These are phyloP conservation scores for Frieseomelitta varia DNA, from an alignment of 1,140 invertebrate genomes.

Conservation along the genomic window DNA sequence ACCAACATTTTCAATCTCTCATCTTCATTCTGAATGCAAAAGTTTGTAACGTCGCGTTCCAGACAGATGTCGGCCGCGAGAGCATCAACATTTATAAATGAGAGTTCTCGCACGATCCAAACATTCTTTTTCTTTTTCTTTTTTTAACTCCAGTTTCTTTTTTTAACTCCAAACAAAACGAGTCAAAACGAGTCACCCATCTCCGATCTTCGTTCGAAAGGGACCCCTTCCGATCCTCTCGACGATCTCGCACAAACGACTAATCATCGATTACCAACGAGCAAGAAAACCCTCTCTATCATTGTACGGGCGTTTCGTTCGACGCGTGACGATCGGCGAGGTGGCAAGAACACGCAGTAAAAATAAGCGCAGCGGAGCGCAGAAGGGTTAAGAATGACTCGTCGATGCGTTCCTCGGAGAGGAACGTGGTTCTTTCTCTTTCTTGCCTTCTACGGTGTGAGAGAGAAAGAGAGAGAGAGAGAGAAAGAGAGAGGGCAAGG, in stretches of 20 bases:
- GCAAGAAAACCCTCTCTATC: background rate
- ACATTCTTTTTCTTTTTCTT: too few relatives aligned
- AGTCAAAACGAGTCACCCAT: background rate
- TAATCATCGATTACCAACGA: background rate
- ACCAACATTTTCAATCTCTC: background rate
- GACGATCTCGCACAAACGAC: background rate
- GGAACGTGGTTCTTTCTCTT: conserved; percentile 11
- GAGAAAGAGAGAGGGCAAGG: background rate
- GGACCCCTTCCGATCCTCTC: background rate
- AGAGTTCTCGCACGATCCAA: background rate
- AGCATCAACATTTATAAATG: too few relatives aligned
- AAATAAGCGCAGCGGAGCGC: conserved; percentile 46
- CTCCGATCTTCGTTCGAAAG: background rate
- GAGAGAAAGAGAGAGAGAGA: conserved; percentile 1
- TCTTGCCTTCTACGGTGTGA: background rate
- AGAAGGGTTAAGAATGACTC: conserved; percentile 59
- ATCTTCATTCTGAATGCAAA: background rate
- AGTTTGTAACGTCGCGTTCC: background rate
- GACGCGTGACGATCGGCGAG: background rate
- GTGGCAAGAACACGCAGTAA: conserved; percentile 8
- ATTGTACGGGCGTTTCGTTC: background rate
- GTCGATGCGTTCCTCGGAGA: conserved; percentile 53
- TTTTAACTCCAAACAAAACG: background rate
- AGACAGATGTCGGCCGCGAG: background rate
- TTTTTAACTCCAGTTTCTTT: fast-evolving